These are phyloP conservation scores for Lordiphosa mommai DNA, from an alignment of 1,140 invertebrate genomes.

Conservation along the genomic window DNA sequence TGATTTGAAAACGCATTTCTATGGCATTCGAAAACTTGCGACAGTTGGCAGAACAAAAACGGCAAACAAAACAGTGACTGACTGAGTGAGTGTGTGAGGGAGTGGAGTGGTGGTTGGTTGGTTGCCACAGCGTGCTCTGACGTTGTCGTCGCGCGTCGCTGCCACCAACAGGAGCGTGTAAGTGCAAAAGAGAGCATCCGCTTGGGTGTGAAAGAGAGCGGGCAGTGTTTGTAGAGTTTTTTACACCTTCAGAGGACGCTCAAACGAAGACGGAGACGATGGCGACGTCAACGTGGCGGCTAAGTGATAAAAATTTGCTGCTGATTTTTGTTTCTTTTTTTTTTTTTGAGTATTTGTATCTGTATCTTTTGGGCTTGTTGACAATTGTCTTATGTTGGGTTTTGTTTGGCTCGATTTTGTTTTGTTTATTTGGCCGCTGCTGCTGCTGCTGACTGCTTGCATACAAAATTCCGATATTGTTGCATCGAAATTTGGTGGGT, in stretches of 20 bases:
- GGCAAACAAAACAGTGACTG: slow-evolving; percentile 44
- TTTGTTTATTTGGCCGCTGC: slow-evolving; percentile 33
- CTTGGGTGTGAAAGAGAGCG: slow-evolving; percentile 21
- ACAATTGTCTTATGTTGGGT: slow-evolving; percentile 40
- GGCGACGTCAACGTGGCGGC: slow-evolving; percentile 58
- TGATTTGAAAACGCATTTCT: slow-evolving; percentile 69
- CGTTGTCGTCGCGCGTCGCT: slow-evolving; percentile 5
- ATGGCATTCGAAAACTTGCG: slow-evolving; percentile 72
- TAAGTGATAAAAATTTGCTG: slow-evolving; percentile 59
- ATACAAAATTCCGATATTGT: slow-evolving; percentile 9
- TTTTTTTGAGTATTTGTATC: slow-evolving; percentile 21
- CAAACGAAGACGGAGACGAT: neutral
- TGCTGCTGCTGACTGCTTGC: slow-evolving; percentile 21
- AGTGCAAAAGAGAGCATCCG: slow-evolving; percentile 13
- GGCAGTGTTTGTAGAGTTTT: slow-evolving; percentile 64
- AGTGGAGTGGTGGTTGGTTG: slow-evolving; percentile 37
- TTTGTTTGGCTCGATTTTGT: slow-evolving; percentile 3
- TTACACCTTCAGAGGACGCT: slow-evolving; percentile 49
- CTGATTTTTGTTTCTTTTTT: slow-evolving; percentile 22
- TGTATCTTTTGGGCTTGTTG: slow-evolving; percentile 40
- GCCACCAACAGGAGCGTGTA: slow-evolving; percentile 21
- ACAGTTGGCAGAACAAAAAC: slow-evolving; percentile 58
- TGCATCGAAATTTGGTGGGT: slow-evolving; percentile 3
- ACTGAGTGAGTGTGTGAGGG: slow-evolving; percentile 17
- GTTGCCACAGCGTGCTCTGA: slow-evolving; percentile 10